A percentile compares a stretch with the other conserved stretches of the same genome.
Evolutionary conservation across 2,113 vertebrate species (phyloP).

Genomic region (Axis porcinus): DNA sequence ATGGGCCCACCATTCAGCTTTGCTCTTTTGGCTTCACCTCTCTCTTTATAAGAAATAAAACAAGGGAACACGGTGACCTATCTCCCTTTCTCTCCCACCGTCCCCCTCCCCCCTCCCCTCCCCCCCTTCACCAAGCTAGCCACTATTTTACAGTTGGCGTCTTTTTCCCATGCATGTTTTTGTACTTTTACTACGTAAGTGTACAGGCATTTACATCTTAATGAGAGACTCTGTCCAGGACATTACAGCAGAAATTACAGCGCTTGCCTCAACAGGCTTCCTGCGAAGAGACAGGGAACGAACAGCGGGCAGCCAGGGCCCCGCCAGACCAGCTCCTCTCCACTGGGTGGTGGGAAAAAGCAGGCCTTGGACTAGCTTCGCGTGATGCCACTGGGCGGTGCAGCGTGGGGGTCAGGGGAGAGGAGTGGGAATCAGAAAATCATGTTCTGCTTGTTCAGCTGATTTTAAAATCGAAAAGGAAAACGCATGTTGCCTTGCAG

Average conservation of each 20-base stretch:
- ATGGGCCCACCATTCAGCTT: neutral
- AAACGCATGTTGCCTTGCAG: neutral
- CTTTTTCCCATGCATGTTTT: neutral
- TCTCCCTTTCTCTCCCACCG: neutral
- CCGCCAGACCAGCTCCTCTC: neutral
- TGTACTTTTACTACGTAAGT: constrained; percentile 8
- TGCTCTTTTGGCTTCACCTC: neutral
- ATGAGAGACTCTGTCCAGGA: constrained; percentile 34
- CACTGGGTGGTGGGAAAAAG: neutral
- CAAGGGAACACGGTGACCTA: neutral
- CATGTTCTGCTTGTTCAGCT: neutral
- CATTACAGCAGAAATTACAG: constrained; percentile 27
- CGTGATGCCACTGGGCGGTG: neutral
- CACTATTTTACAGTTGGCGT: neutral
- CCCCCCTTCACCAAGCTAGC: neutral
- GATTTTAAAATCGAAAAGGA: neutral
- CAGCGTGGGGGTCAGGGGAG: neutral
- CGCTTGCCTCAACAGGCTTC: constrained; percentile 1
- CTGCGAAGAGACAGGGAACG: neutral
- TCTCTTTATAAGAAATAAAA: neutral
- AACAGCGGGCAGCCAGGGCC: neutral
- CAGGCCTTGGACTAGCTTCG: neutral
- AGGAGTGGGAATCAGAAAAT: neutral
- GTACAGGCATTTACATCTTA: constrained; percentile 41
- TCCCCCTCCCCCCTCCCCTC: neutral